Evolutionary conservation across 2,888 invertebrate genomes (phyloP).

Genomic region (Mayetiola destructor): DNA sequence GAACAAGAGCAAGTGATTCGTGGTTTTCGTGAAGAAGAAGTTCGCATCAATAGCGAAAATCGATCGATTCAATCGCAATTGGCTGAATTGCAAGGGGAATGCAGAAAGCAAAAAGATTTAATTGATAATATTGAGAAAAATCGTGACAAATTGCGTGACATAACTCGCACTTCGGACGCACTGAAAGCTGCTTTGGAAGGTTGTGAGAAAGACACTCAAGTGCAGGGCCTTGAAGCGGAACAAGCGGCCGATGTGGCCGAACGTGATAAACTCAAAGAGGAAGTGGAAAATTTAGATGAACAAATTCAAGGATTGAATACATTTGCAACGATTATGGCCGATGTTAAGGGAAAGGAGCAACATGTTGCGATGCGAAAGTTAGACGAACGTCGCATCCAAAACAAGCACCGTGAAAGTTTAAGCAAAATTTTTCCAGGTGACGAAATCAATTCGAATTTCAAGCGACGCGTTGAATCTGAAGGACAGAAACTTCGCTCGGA

Average conservation of each 20-base stretch:
- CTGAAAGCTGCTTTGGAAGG: no score
- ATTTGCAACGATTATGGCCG: conserved; percentile 28
- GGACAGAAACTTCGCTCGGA: conserved; percentile 41
- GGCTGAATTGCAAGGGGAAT: not conserved
- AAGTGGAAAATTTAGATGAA: conserved; percentile 43
- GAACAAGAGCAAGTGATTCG: conserved; percentile 43
- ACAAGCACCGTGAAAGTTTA: conserved; percentile 52
- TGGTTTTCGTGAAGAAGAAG: conserved; percentile 38
- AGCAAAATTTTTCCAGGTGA: conserved; percentile 45
- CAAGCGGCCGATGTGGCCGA: not conserved
- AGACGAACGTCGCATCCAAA: conserved; percentile 46
- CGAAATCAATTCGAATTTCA: conserved; percentile 44
- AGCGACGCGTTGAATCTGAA: conserved; percentile 40
- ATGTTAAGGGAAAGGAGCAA: conserved; percentile 30
- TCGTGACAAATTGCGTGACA: conserved; percentile 25
- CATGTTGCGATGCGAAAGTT: conserved; percentile 35
- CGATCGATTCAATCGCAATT: conserved; percentile 42
- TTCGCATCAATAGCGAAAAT: conserved; percentile 52
- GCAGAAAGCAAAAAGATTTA: conserved; percentile 39
- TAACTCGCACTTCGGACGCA: no score
- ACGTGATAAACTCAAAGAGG: conserved; percentile 23
- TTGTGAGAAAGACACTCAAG: not conserved
- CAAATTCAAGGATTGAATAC: conserved; percentile 30
- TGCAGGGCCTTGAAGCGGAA: not conserved
- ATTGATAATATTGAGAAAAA: conserved; percentile 47